phyloP scores from a whole-genome alignment of 2,113 vertebrate species.

The Bothrops jararaca region DNA sequence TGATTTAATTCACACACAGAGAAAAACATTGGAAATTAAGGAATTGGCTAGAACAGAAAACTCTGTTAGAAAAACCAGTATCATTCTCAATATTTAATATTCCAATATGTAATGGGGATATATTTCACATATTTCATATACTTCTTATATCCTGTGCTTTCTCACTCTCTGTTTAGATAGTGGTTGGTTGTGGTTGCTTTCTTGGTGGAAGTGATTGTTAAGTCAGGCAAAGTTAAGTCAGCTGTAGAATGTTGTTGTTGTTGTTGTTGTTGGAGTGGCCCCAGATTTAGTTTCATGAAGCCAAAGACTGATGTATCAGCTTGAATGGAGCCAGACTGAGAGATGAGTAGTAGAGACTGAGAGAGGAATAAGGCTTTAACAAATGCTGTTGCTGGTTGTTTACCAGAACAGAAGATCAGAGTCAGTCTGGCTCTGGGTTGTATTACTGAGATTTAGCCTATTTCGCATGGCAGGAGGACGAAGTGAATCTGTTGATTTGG shows the following conservation, averaged over 20 bases:
- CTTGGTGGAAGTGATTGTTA: not conserved
- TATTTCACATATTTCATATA: not conserved
- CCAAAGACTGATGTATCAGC: not conserved
- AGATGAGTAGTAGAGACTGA: not conserved
- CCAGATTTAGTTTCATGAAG: not conserved
- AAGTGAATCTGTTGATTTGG: not conserved
- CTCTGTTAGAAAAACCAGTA: too few species aligned
- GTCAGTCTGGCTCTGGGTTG: not conserved
- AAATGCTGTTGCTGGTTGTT: not conserved
- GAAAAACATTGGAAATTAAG: too few species aligned
- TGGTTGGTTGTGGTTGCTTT: not conserved
- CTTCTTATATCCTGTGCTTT: not conserved
- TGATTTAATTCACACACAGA: too few species aligned
- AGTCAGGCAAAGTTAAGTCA: not conserved
- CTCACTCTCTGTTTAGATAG: not conserved
- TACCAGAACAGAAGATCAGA: too few species aligned
- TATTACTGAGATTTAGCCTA: not conserved
- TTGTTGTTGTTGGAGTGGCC: not conserved
- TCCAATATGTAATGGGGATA: not conserved
- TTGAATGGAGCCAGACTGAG: not conserved
- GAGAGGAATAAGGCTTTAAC: not conserved
- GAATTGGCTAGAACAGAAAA: too few species aligned
- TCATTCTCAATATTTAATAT: too few species aligned
- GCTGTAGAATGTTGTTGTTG: not conserved
- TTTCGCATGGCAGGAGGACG: not conserved